These are phyloP conservation scores for Boleophthalmus pectinirostris DNA, from an alignment of 2,113 vertebrate genomes.

Conservation along the genomic window DNA sequence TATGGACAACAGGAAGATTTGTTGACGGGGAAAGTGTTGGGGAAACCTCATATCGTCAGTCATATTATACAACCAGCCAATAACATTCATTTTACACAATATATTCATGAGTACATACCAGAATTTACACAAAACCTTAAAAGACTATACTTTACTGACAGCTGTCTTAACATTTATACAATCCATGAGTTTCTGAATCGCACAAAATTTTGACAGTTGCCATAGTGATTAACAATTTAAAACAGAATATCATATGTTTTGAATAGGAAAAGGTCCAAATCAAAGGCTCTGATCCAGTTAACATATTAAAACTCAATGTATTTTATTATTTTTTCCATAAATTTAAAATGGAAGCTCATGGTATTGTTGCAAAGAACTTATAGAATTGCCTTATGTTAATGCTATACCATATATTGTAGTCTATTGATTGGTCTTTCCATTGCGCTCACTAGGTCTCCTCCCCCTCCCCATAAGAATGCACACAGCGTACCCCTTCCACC, in stretches of 20 bases:
- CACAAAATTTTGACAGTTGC: too few relatives aligned
- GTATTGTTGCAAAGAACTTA: neutral
- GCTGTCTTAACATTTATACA: too few relatives aligned
- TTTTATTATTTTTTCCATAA: neutral
- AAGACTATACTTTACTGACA: too few relatives aligned
- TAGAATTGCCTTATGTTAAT: neutral
- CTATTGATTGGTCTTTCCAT: neutral
- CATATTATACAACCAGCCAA: neutral
- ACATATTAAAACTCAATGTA: neutral
- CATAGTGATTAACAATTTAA: too few relatives aligned
- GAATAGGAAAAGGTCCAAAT: too few relatives aligned
- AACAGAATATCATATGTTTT: too few relatives aligned
- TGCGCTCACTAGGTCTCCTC: neutral
- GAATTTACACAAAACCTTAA: neutral
- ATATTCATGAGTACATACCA: neutral
- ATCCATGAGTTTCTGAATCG: too few relatives aligned
- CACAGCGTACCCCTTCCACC: neutral
- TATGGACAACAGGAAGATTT: slow-evolving; percentile 1
- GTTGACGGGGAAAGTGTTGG: neutral
- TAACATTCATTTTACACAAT: neutral
- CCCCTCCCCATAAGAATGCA: neutral
- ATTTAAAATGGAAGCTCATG: neutral
- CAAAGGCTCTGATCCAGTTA: too few relatives aligned
- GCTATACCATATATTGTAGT: neutral
- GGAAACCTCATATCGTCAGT: neutral